These are phyloP conservation scores for Myotis pilosus DNA, from an alignment of 2,797 vertebrate species.

Conservation along the genomic window DNA sequence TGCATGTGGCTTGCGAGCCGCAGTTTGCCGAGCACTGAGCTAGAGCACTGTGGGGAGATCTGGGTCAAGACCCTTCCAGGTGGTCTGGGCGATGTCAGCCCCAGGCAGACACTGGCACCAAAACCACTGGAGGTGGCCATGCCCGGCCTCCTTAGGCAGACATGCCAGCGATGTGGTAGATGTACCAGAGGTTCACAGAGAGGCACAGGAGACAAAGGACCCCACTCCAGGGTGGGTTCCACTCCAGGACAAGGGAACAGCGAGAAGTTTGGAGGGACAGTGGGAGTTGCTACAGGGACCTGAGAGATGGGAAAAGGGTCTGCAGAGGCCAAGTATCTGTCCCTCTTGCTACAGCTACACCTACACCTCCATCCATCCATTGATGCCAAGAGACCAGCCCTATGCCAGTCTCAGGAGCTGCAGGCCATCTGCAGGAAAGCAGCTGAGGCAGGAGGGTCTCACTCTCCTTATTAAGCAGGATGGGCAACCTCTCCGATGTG, in stretches of 20 bases:
- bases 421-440: not conserved
- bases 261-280: not conserved
- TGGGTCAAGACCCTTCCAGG: not conserved
- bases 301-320: not conserved
- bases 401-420: not conserved
- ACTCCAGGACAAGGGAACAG: not conserved
- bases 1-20: too few species aligned
- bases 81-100: rapidly evolving
- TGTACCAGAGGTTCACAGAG: not conserved
- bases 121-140: not conserved
- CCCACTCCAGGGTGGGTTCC: rapidly evolving
- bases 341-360: rapidly evolving
- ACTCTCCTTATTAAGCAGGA: too few species aligned
- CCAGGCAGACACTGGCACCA: rapidly evolving
- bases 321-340: not conserved
- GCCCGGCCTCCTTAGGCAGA: rapidly evolving
- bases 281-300: not conserved
- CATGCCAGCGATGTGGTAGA: rapidly evolving
- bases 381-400: too few species aligned
- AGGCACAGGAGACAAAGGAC: too few species aligned
- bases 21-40: too few species aligned
- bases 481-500: not conserved
- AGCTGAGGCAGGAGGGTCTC: not conserved
- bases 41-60: rapidly evolving
- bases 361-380: not conserved